phyloP scores from a whole-genome alignment of 2,113 vertebrate genomes.

The Rallus limicola region DNA sequence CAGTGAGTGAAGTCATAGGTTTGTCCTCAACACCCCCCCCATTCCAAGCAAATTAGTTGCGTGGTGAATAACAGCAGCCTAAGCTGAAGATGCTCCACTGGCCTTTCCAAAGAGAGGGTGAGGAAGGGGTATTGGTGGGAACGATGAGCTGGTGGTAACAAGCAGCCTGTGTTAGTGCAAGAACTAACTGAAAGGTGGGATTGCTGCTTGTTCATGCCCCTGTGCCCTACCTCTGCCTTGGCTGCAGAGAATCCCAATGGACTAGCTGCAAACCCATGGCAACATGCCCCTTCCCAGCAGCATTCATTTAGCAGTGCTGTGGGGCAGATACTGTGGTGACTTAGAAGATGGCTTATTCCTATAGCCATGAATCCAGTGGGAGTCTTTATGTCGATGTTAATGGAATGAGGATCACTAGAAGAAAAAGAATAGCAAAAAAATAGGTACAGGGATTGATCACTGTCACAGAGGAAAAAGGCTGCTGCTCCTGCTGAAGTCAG shows the following conservation, averaged over 20 bases:
- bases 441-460: background rate
- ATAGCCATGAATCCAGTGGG: background rate
- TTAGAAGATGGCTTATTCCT: background rate
- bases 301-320: rapidly evolving
- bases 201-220: background rate
- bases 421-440: background rate
- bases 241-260: background rate
- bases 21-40: background rate
- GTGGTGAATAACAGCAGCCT: background rate
- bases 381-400: background rate
- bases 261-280: background rate
- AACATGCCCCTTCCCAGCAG: background rate
- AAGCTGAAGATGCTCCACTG: background rate
- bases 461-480: background rate
- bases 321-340: background rate
- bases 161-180: background rate
- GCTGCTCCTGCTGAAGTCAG: background rate
- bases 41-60: background rate
- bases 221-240: background rate
- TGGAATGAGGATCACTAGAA: background rate
- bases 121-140: background rate
- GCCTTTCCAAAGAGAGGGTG: background rate
- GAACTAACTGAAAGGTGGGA: background rate
- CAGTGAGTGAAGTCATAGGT: background rate
- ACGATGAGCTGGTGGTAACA: rapidly evolving